A percentile compares a stretch with the other conserved stretches of the same genome.
These are phyloP conservation scores for Panthera uncia DNA, from an alignment of 2,113 vertebrate species.

Conservation along the genomic window DNA sequence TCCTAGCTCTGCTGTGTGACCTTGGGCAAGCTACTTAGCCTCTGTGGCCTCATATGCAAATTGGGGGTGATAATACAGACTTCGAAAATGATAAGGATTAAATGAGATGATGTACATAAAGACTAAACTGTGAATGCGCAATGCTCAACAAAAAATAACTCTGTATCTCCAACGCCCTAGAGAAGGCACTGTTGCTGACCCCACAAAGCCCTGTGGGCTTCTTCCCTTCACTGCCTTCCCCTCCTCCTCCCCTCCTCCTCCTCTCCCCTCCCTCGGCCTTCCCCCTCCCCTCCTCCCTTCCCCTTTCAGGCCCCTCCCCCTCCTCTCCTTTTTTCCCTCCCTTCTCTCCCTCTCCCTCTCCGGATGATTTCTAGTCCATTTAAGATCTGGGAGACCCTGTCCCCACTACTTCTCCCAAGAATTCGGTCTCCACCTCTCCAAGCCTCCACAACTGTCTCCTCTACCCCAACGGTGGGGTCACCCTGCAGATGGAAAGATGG, in stretches of 20 bases:
- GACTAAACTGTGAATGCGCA: background rate
- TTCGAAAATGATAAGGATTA: background rate
- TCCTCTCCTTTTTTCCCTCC: background rate
- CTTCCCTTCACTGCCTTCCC: background rate
- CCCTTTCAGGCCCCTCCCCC: background rate
- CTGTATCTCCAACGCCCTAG: background rate
- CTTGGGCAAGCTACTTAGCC: background rate
- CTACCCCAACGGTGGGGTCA: background rate
- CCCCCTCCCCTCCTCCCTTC: background rate
- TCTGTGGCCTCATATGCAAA: background rate
- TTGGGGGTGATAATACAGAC: background rate
- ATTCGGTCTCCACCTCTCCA: background rate
- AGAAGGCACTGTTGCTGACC: background rate
- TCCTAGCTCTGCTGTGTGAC: background rate
- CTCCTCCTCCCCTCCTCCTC: background rate
- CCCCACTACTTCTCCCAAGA: background rate
- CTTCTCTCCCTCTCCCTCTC: background rate
- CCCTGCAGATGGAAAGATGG: background rate
- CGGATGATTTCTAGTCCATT: background rate
- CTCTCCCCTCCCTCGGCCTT: accelerated
- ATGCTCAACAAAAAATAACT: background rate
- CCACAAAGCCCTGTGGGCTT: background rate
- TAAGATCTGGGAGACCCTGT: background rate
- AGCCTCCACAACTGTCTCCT: background rate
- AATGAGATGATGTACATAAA: background rate